These are phyloP conservation scores for Hirtodrosophila trivittata DNA, from an alignment of 2,888 invertebrate species.

Conservation along the genomic window DNA sequence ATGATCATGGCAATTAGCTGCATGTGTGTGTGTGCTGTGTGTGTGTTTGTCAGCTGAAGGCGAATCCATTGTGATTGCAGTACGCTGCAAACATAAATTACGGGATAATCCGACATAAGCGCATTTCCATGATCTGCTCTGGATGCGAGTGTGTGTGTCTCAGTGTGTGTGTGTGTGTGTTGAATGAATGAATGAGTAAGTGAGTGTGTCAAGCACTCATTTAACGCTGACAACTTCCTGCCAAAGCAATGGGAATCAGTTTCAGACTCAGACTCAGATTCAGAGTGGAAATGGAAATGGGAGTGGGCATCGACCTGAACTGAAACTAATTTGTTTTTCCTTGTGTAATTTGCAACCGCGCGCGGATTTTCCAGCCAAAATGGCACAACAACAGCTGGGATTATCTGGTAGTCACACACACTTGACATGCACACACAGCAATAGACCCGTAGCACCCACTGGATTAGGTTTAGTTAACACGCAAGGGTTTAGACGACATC, in stretches of 20 bases:
- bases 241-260: slow-evolving; percentile 28
- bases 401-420: slow-evolving; percentile 65
- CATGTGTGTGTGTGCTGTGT: slow-evolving; percentile 24
- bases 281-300: slow-evolving; percentile 19
- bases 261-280: slow-evolving; percentile 1
- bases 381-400: slow-evolving; percentile 56
- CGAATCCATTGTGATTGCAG: slow-evolving; percentile 70
- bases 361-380: slow-evolving; percentile 42
- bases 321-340: slow-evolving; percentile 56
- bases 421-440: slow-evolving; percentile 6
- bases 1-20: slow-evolving; percentile 76
- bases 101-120: slow-evolving; percentile 81
- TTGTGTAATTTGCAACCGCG: slow-evolving; percentile 46
- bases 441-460: slow-evolving; percentile 2
- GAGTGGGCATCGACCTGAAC: slow-evolving; percentile 14
- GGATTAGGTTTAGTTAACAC: slow-evolving; percentile 80
- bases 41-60: slow-evolving; percentile 44
- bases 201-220: slow-evolving; percentile 54
- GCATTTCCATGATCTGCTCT: slow-evolving; percentile 76
- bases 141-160: slow-evolving; percentile 22
- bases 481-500: slow-evolving; percentile 71
- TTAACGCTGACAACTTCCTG: slow-evolving; percentile 76
- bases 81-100: slow-evolving; percentile 78
- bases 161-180: slow-evolving; percentile 19
- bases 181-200: slow-evolving; percentile 22